Evolutionary conservation across 1,140 invertebrate species (phyloP).

Genomic region (Theocolax elegans): DNA sequence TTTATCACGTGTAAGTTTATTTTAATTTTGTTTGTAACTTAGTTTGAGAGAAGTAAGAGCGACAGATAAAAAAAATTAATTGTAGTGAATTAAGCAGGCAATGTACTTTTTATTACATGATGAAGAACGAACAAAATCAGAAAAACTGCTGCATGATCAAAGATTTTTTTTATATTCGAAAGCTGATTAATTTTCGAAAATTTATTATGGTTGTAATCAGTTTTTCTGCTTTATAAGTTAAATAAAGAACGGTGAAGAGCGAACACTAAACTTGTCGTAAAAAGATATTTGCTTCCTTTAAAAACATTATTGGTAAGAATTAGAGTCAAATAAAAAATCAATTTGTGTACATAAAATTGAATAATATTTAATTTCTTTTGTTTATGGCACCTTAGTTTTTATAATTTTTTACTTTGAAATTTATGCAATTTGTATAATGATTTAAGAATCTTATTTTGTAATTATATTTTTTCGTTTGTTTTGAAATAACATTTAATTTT

Average conservation of each 20-base stretch:
- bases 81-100: constrained; percentile 55
- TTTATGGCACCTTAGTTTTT: constrained; percentile 19
- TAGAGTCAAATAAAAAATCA: constrained; percentile 61
- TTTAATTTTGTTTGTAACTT: constrained; percentile 61
- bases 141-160: constrained; percentile 9
- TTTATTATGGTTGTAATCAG: constrained; percentile 7
- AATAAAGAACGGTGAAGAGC: constrained; percentile 44
- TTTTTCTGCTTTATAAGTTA: constrained; percentile 36
- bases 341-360: constrained; percentile 60
- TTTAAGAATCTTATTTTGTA: background rate
- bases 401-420: constrained; percentile 43
- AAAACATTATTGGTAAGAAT: constrained; percentile 55
- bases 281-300: constrained; percentile 60
- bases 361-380: constrained; percentile 33
- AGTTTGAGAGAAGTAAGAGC: constrained; percentile 45
- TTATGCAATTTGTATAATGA: background rate
- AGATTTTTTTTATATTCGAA: constrained; percentile 29
- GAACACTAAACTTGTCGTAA: constrained; percentile 51
- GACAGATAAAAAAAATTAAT: constrained; percentile 36
- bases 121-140: constrained; percentile 37
- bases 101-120: constrained; percentile 61
- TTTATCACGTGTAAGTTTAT: constrained; percentile 57
- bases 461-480: background rate
- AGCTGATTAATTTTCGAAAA: constrained; percentile 18
- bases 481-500: background rate